Evolutionary conservation across 1,140 invertebrate species (phyloP), one percentile per base, ranked within the genome.

Genomic region (Physella acuta): DNA sequence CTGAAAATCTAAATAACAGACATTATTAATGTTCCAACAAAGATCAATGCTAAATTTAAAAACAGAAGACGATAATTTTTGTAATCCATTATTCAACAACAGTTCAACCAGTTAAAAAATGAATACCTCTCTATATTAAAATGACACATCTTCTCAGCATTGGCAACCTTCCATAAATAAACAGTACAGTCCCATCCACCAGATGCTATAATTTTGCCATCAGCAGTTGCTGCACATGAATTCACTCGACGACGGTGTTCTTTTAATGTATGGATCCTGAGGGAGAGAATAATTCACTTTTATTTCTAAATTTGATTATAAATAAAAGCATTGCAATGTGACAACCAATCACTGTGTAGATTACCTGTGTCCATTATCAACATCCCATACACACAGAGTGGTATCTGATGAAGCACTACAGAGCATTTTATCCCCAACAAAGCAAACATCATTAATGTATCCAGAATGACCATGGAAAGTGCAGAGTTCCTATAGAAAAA

Each of bases 171-270:
- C 82, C 82, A 85, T 1, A 85, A 61, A 52, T 76, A 80, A n/a
- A 84, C 75, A 31, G 70, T 73, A 71, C 79, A 81, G 75, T 85
- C 84, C 83, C 82, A 86, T 5, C 79, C 78, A 58, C 76, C 81
- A 0, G 85, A 84, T 8, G 80, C 78, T 30, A 85, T 37, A 59
- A 79, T 56, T 58, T 73, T 79, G 8, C 81, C 82, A 33, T 73
- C 69, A 3, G 51, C 60, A 68, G 84, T 79, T 37, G 79, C 68
- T 33, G 77, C 71, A 70, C 78, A 80, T 28, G 81, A 81, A 34
- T 73, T 80, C 17, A 84, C 83, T 44, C 75, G 62, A 34, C 80
- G 76, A 51, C 73, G 78, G 73, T 84, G 82, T 8, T 73, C 74
- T 30, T 79, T 79, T 64, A 84, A 65, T n/a, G 79, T 70, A 53